phyloP scores from a whole-genome alignment of 92 coral and sea anemone species.

The Porites lobata region DNA sequence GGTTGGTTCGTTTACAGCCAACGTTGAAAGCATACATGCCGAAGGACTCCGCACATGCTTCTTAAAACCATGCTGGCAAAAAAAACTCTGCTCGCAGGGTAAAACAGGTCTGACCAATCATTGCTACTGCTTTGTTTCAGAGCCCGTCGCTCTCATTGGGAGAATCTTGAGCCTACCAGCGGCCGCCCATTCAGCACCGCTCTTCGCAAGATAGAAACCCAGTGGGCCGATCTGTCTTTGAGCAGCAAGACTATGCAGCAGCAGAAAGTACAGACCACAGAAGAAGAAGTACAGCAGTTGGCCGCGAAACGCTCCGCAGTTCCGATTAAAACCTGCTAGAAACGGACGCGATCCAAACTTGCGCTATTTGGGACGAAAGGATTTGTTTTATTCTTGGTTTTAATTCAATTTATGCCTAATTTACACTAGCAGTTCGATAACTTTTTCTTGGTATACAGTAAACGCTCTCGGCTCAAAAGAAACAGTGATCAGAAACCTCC shows the following conservation, averaged over 20 bases:
- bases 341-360: neutral
- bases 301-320: conserved; percentile 19
- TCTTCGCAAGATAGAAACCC: conserved; percentile 14
- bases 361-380: neutral
- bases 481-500: too few relatives aligned
- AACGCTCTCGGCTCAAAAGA: too few relatives aligned
- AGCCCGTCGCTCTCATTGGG: conserved; percentile 78
- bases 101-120: neutral
- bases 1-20: neutral
- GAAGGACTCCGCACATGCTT: too few relatives aligned
- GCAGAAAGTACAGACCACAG: conserved; percentile 77
- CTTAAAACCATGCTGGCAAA: too few relatives aligned
- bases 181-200: conserved; percentile 79
- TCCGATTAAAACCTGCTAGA: neutral
- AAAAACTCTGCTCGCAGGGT: neutral
- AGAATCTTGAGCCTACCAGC: conserved; percentile 71
- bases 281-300: conserved; percentile 75
- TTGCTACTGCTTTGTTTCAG: conserved; percentile 27
- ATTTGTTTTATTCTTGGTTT: neutral
- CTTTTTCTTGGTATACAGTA: too few relatives aligned
- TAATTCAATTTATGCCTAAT: too few relatives aligned
- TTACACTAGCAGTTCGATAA: too few relatives aligned
- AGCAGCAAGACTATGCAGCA: conserved; percentile 65
- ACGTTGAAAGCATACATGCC: neutral
- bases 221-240: conserved; percentile 39